Base-by-base conservation (phyloP, 2,113 vertebrate genomes). In the Alligator mississippiensis region DNA sequence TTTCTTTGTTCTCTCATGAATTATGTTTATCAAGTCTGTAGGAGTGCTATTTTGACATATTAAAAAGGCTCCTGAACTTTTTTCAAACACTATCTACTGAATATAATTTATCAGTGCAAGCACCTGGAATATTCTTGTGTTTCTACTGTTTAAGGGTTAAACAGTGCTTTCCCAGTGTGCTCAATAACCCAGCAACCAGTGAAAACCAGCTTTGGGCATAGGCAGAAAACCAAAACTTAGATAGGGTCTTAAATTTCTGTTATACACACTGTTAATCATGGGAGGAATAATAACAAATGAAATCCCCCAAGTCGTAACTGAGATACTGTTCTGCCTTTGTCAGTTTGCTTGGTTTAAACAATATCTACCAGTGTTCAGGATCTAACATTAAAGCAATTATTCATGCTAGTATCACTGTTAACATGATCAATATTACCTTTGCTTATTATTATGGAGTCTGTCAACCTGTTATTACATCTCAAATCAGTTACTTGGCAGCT, bases 361-460 rank as follows among this genome's bases (percentile, higher is more conserved):
- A 19, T 18, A 61, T 76, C 54, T 60, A 70, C 59, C 78, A 90
- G 55, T 8, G 18, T 19, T 84, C 27, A 68, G 61, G n/a, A 58
- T n/a, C 66, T 47, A 54, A 6, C 4, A 75, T 77, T 66, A 84
- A 89, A 38, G 34, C 58, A 85, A 89, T 88, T 82, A 93, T 79
- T 94, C 62, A 28, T 0, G 2, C 58, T 61, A 90, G 87, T 64
- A 78, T 87, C 24, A 66, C 77, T 87, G 62, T 85, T 94, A 93
- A 92, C 80, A 57, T 55, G 30, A 90, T 89, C 87, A 85, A 75
- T 85, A 86, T 61, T 27, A 22, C 62, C 77, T 85, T 54, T 89
- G 16, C 68, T 89, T 83, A 94, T 80, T 80, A 1, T 68, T 89
- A 80, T 66, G 76, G 54, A 60, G 84, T 89, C 79, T 84, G 84